phyloP scores from a whole-genome alignment of 2,888 invertebrate genomes.

The Empis stercorea region DNA sequence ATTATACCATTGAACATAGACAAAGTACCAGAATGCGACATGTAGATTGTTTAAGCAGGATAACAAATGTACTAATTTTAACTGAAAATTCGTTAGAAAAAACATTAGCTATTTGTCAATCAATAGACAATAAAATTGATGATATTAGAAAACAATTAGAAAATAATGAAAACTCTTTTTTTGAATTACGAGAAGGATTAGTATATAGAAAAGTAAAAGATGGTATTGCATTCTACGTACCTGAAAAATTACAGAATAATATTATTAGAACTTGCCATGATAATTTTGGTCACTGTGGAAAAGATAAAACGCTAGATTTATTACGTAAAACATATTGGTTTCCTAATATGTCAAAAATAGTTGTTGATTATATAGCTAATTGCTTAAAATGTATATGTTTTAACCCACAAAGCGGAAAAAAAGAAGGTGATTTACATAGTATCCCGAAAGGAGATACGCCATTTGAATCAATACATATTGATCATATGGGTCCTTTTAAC shows the following conservation, averaged over 20 bases:
- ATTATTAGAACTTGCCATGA: conserved; percentile 16
- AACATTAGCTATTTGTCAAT: too few species aligned
- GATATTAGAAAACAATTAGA: conserved; percentile 10
- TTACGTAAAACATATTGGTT: conserved; percentile 2
- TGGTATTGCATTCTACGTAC: conserved; percentile 4
- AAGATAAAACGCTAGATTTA: neutral
- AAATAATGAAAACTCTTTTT: conserved; percentile 3
- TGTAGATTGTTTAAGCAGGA: conserved; percentile 12
- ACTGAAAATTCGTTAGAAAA: conserved; percentile 1
- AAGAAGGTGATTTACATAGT: neutral
- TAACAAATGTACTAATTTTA: neutral
- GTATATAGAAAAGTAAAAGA: conserved; percentile 1
- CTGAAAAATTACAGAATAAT: too few species aligned
- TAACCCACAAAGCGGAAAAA: neutral
- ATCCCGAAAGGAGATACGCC: conserved; percentile 2
- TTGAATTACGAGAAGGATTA: too few species aligned
- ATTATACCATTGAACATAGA: conserved; percentile 12
- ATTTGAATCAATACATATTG: too few species aligned
- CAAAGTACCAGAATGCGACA: conserved; percentile 13
- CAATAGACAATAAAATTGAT: too few species aligned
- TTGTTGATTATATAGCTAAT: too few species aligned
- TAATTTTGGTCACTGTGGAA: conserved; percentile 17
- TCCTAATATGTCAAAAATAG: conserved; percentile 2
- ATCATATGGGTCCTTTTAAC: too few species aligned
- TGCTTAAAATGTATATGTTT: conserved; percentile 2